A percentile compares a stretch with the other conserved stretches of the same genome.
Evolutionary conservation across 2,113 vertebrate genomes (phyloP).

Genomic region (Leptocoma aspasia): DNA sequence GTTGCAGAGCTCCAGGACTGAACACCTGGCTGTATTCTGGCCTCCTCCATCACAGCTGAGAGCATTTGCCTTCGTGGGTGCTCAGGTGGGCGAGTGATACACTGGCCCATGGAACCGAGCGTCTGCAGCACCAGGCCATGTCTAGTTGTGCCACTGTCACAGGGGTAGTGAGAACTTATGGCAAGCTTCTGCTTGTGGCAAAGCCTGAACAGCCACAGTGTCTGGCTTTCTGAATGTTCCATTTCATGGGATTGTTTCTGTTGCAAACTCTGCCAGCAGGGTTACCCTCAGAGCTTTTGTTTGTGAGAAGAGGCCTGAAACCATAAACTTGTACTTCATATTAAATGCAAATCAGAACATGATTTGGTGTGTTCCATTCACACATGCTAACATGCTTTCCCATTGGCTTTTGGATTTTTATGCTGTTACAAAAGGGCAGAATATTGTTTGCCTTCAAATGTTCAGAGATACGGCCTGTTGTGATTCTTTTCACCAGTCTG

Average conservation of each 20-base stretch:
- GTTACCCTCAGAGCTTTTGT: not conserved
- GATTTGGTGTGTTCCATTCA: not conserved
- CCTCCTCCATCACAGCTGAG: not conserved
- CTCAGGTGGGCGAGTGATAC: not conserved
- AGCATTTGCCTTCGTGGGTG: not conserved
- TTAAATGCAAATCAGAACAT: not conserved
- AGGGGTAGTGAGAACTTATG: not conserved
- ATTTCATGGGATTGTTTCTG: not conserved
- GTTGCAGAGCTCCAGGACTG: not conserved
- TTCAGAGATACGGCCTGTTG: accelerated
- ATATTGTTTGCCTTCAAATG: not conserved
- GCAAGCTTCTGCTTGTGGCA: not conserved
- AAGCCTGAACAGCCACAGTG: not conserved
- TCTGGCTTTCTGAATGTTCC: not conserved
- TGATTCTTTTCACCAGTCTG: not conserved
- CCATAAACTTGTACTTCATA: not conserved
- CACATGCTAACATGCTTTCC: not conserved
- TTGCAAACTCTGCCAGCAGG: not conserved
- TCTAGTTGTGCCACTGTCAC: not conserved
- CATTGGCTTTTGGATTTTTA: not conserved
- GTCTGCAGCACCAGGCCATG: not conserved
- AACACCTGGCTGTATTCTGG: accelerated
- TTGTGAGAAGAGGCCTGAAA: not conserved
- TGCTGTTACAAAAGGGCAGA: not conserved
- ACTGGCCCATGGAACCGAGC: not conserved